Percentiles rank a stretch among this genome's conserved stretches.
These are phyloP conservation scores for Vesta saturnalis DNA, from an alignment of 2,888 invertebrate species.

Conservation along the genomic window DNA sequence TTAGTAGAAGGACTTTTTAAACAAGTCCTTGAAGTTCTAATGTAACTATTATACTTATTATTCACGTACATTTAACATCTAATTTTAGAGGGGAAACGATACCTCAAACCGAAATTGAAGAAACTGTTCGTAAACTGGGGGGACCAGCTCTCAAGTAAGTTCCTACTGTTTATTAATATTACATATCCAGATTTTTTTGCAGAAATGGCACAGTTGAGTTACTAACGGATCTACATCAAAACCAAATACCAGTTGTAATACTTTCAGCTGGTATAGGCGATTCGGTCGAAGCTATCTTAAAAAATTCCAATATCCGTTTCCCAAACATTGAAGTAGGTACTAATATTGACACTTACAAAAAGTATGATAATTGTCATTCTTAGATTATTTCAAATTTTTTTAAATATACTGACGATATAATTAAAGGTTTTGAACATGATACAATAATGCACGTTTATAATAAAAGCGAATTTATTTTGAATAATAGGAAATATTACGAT, in stretches of 20 bases:
- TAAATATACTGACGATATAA: conserved; percentile 70
- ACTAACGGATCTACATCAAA: conserved; percentile 68
- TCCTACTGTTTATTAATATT: too few species aligned
- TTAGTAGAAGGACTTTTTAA: conserved; percentile 86
- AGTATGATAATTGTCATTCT: background rate
- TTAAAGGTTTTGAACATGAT: conserved; percentile 75
- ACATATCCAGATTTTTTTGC: too few species aligned
- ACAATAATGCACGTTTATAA: conserved; percentile 91
- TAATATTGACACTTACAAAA: background rate
- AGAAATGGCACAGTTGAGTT: conserved; percentile 78
- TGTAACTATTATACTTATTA: conserved; percentile 56
- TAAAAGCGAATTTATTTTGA: conserved; percentile 88
- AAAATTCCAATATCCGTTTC: conserved; percentile 72
- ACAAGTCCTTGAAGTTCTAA: conserved; percentile 70
- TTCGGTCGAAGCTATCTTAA: conserved; percentile 81
- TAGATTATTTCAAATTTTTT: conserved; percentile 88
- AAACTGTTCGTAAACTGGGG: conserved; percentile 63
- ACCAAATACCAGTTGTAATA: conserved; percentile 85
- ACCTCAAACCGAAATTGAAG: conserved; percentile 65
- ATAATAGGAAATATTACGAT: conserved; percentile 82
- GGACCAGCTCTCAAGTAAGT: conserved; percentile 65
- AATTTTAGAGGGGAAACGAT: conserved; percentile 66
- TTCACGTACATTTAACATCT: conserved; percentile 52
- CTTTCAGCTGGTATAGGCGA: conserved; percentile 82
- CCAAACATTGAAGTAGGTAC: conserved; percentile 71